Base-by-base conservation (phyloP, 1,140 invertebrate species). In the Lepidurus apus region DNA sequence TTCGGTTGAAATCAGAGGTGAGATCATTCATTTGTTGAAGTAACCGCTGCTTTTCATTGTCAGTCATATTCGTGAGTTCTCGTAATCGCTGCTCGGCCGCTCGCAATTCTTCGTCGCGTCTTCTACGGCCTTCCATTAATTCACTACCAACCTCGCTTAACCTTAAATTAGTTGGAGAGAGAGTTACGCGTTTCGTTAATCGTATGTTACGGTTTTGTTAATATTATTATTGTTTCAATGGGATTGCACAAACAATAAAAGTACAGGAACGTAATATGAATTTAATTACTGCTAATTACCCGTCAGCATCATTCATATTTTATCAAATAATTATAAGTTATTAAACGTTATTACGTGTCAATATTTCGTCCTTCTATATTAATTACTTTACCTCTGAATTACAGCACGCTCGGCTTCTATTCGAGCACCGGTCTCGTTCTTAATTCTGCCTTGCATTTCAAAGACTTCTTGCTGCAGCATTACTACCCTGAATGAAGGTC, bases 361-460 rank as follows among this genome's bases (percentile, higher is more conserved):
- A 65, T n/a, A 65, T 7, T 11, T 17, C 53, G 53, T 9, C 21
- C 2, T 11, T 13, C 6, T 21, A n/a, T 65, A 7, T 65, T 3
- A 17, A 47, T 17, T 47, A 11, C 17, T 47, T 65, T 65, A 65
- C 53, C 53, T 65, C 3, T 65, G 53, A 65, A 65, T 65, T 65
- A 65, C 53, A 1, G 53, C 53, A 9, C 53, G 53, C 4, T 65
- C 53, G 1, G 53, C 53, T 65, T 65, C 53, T 13, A 65, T 65
- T 7, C 53, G 53, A 65, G 53, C 53, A 65, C 17, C 53, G 6
- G 53, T 65, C 21, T 65, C 53, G 53, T 21, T 65, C 13, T 65
- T 65, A 65, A 65, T 65, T 65, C 53, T 65, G 6, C 53, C 53
- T 65, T 65, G 53, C 53, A 65, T 65, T 65, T 65, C 53, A 65